Evolutionary conservation across 2,797 vertebrate genomes (phyloP).

Genomic region (Arnoldichthys spilopterus): DNA sequence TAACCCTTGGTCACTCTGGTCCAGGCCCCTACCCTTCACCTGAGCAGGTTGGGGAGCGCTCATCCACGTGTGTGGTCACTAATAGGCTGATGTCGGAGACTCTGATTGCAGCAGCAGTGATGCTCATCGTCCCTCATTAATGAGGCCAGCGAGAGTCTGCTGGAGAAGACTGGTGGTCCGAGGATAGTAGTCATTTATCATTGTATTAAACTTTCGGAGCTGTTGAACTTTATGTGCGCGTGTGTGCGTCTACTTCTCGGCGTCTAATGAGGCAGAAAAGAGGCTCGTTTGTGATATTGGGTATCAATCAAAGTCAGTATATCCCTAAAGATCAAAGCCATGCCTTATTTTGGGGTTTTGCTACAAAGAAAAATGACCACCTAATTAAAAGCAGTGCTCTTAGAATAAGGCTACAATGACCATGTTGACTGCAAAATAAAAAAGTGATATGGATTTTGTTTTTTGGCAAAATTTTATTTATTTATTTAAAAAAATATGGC

Average conservation of each 20-base stretch:
- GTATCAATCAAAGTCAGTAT: slow-evolving; percentile 78
- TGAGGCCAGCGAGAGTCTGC: slow-evolving; percentile 68
- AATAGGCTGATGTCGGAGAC: slow-evolving; percentile 76
- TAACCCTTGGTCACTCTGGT: slow-evolving; percentile 60
- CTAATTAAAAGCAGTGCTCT: slow-evolving; percentile 79
- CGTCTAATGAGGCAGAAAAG: slow-evolving; percentile 81
- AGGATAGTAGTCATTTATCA: slow-evolving; percentile 37
- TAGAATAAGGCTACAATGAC: slow-evolving; percentile 33
- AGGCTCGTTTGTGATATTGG: slow-evolving; percentile 78
- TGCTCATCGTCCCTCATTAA: slow-evolving; percentile 81
- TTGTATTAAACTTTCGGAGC: slow-evolving; percentile 29
- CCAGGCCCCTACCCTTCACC: slow-evolving; percentile 56
- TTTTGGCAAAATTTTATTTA: too few species aligned
- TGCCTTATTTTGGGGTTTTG: slow-evolving; percentile 73
- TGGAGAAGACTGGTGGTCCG: slow-evolving; percentile 49
- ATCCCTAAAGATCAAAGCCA: slow-evolving; percentile 81
- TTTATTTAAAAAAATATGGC: too few species aligned
- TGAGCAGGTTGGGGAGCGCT: slow-evolving; percentile 68
- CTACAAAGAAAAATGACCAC: slow-evolving; percentile 78
- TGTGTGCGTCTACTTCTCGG: slow-evolving; percentile 64
- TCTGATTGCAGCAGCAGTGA: slow-evolving; percentile 78
- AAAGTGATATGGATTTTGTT: background rate
- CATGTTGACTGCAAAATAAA: background rate
- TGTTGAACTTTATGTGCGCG: slow-evolving; percentile 38
- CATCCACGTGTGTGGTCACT: slow-evolving; percentile 78